phyloP scores from a whole-genome alignment of 2,113 vertebrate species.

The Nesogale talazaci region DNA sequence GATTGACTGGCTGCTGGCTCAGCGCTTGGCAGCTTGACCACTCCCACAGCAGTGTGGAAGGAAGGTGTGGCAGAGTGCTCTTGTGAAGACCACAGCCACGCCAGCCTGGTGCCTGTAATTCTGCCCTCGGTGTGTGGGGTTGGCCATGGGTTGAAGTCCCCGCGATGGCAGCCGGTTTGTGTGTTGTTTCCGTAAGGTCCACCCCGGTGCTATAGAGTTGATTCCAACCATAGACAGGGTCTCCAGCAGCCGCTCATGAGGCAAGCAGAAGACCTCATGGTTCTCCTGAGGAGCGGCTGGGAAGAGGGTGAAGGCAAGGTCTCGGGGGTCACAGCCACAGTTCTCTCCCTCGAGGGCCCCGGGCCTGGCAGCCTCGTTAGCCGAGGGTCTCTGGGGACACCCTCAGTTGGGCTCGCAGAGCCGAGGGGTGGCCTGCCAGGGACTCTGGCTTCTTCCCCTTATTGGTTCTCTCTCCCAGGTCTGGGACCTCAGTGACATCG shows the following conservation, averaged over 20 bases:
- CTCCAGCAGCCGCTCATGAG: too few species aligned
- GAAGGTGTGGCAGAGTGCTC: background rate
- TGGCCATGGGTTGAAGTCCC: background rate
- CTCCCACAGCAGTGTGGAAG: background rate
- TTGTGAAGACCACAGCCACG: background rate
- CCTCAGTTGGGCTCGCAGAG: background rate
- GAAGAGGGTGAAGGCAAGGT: background rate
- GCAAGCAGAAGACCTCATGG: too few species aligned
- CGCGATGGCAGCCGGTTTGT: background rate
- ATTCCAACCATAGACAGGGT: too few species aligned
- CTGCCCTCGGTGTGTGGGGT: background rate
- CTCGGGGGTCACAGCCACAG: background rate
- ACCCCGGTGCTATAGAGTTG: too few species aligned
- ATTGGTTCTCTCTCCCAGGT: constrained; percentile 87
- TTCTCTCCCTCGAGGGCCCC: background rate
- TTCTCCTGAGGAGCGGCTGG: too few species aligned
- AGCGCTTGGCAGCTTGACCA: background rate
- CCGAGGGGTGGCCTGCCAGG: background rate
- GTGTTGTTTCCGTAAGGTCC: background rate
- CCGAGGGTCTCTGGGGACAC: background rate
- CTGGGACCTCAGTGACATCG: constrained; percentile 99
- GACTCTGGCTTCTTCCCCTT: background rate
- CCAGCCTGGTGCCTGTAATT: background rate
- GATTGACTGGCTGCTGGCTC: background rate
- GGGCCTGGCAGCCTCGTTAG: background rate